A percentile compares a stretch with the other conserved stretches of the same genome.
Evolutionary conservation across 1,140 invertebrate species (phyloP).

Genomic region (Drosophila elegans): DNA sequence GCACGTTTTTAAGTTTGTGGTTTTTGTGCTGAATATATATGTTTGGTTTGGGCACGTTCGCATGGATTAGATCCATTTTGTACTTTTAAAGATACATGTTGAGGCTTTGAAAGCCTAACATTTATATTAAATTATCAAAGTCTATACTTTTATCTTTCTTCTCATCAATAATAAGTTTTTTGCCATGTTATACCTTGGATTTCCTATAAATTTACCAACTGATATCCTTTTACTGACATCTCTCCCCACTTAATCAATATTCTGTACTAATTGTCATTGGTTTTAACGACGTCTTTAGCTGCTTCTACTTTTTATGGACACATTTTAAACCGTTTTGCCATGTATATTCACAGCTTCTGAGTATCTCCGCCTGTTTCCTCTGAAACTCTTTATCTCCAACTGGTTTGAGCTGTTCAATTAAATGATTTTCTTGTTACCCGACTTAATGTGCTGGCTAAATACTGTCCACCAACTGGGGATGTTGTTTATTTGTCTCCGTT

Average conservation of each 20-base stretch:
- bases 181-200: too few relatives aligned
- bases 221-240: not conserved
- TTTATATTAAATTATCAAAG: not conserved
- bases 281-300: not conserved
- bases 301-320: constrained; percentile 9
- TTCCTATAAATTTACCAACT: too few relatives aligned
- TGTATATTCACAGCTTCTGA: constrained; percentile 31
- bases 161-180: too few relatives aligned
- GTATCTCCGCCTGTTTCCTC: constrained; percentile 16
- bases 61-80: constrained; percentile 9
- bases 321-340: not conserved
- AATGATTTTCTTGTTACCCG: constrained; percentile 44
- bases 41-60: constrained; percentile 12
- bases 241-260: not conserved
- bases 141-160: not conserved
- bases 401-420: constrained; percentile 49
- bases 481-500: constrained; percentile 53
- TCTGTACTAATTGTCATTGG: not conserved
- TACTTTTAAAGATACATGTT: constrained; percentile 19
- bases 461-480: constrained; percentile 21
- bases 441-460: constrained; percentile 68
- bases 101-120: too few relatives aligned
- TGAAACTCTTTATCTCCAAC: constrained; percentile 20
- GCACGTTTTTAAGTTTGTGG: constrained; percentile 37
- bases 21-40: constrained; percentile 19